Evolutionary conservation across 2,888 invertebrate genomes (phyloP), one percentile per base, ranked within the genome.

Genomic region (Epinotia bilunana): DNA sequence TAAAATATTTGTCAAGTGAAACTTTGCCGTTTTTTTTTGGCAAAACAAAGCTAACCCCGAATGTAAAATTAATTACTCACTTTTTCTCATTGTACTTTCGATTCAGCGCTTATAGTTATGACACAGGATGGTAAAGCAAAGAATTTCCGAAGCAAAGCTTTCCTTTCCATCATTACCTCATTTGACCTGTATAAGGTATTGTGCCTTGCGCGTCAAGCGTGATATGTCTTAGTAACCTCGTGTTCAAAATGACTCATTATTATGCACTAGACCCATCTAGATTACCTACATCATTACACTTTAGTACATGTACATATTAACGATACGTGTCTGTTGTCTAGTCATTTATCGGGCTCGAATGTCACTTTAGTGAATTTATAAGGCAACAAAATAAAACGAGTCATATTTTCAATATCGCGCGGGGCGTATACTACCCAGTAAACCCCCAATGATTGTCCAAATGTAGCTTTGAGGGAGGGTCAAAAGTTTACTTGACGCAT

Each of bases 161-260:
- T 69, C 58, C 28, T 69, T 46, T 20, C 28, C 33, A 63, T 55
- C 39, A 20, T 58, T 58, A 69, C 58, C 58, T 46, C 58, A 28
- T 23, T 23, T n/a, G 69, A 69, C 69, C 69, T 69, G 60, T 58
- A n/a, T n/a, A n/a, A 69, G 46, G 39, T 39, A 43, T 58, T 58
- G 6, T 28, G 20, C 23, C 20, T 43, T 60, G 28, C 58, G 20
- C 43, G 69, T 69, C 58, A 60, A 60, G 69, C 43, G 39, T 69
- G 69, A 69, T 69, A 60, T 69, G 28, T 46, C 69, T 69, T 58
- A 46, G 60, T 46, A 69, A 69, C 69, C 69, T 69, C 69, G 69
- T 69, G 58, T n/a, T 43, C 46, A 69, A 60, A 46, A 58, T 69
- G 69, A 69, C 46, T 69, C 69, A 69, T 60, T 69, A 69, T 69